A percentile compares a stretch with the other conserved stretches of the same genome.
Evolutionary conservation across 1,140 invertebrate genomes (phyloP).

Genomic region (Trichogramma pretiosum): DNA sequence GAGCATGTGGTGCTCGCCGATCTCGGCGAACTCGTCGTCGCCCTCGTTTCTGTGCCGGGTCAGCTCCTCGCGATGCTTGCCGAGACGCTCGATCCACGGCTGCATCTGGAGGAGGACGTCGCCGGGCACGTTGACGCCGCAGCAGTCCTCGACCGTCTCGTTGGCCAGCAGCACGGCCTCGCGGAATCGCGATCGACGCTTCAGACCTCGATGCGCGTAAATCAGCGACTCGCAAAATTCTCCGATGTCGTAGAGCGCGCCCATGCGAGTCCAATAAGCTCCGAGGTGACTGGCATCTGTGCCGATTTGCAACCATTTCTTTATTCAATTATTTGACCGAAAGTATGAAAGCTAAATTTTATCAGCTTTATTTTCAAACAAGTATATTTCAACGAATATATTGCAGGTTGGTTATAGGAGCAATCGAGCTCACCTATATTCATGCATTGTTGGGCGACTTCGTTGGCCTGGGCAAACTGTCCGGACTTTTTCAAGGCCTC

Average conservation of each 20-base stretch:
- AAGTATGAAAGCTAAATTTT: too few species aligned
- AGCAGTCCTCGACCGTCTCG: constrained; percentile 33
- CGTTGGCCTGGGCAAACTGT: constrained; percentile 23
- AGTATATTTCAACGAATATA: too few species aligned
- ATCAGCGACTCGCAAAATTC: constrained; percentile 32
- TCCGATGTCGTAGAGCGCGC: constrained; percentile 29
- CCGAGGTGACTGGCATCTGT: constrained; percentile 25
- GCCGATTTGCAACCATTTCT: too few species aligned
- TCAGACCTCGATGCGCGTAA: constrained; percentile 26
- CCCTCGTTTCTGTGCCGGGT: constrained; percentile 24
- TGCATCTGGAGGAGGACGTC: constrained; percentile 20
- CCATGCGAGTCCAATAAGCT: constrained; percentile 26
- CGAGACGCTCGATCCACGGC: constrained; percentile 29
- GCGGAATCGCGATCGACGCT: constrained; percentile 21
- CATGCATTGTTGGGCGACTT: constrained; percentile 25
- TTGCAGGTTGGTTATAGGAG: too few species aligned
- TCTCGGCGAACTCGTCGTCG: constrained; percentile 33
- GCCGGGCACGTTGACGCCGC: constrained; percentile 27
- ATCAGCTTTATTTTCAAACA: too few species aligned
- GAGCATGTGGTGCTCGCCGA: constrained; percentile 23
- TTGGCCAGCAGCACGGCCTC: constrained; percentile 26
- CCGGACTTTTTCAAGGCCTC: constrained; percentile 21
- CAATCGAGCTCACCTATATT: constrained; percentile 26
- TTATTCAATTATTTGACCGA: too few species aligned
- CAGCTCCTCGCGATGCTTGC: constrained; percentile 18